Conservation (phyloP, 1,140 invertebrate genomes). For the Ceratina calcarata region DNA sequence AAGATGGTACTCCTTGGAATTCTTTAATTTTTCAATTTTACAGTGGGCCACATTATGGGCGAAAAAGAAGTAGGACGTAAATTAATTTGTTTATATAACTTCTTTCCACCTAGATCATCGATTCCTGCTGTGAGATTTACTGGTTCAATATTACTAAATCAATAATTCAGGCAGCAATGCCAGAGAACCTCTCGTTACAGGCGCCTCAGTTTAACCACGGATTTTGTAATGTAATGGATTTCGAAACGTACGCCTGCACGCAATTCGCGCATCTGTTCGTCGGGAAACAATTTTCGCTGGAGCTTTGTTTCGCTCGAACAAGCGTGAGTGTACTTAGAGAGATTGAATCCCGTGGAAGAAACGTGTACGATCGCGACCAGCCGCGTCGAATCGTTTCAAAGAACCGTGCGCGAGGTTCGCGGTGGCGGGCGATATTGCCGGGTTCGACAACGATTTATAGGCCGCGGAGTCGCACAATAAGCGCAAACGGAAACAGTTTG, state of each 20-base stretch:
- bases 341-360: constrained; percentile 51
- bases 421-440: constrained; percentile 31
- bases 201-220: neutral
- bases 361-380: neutral
- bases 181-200: too few species aligned
- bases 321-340: constrained; percentile 46
- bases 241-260: neutral
- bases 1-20: too few species aligned
- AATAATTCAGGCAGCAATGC: too few species aligned
- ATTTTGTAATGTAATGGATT: neutral
- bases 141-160: too few species aligned
- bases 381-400: constrained; percentile 26
- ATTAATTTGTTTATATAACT: too few species aligned
- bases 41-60: too few species aligned
- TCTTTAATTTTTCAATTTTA: too few species aligned
- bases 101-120: too few species aligned
- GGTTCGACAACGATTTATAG: constrained; percentile 58
- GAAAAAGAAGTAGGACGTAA: too few species aligned
- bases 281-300: constrained; percentile 29
- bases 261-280: neutral
- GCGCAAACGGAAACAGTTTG: constrained; percentile 22
- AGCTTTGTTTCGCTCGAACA: constrained; percentile 33
- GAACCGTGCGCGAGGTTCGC: neutral
- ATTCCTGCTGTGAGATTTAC: too few species aligned
- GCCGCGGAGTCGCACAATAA: constrained; percentile 26